Conservation (phyloP, 2,113 vertebrate genomes). For the Osmerus eperlanus region DNA sequence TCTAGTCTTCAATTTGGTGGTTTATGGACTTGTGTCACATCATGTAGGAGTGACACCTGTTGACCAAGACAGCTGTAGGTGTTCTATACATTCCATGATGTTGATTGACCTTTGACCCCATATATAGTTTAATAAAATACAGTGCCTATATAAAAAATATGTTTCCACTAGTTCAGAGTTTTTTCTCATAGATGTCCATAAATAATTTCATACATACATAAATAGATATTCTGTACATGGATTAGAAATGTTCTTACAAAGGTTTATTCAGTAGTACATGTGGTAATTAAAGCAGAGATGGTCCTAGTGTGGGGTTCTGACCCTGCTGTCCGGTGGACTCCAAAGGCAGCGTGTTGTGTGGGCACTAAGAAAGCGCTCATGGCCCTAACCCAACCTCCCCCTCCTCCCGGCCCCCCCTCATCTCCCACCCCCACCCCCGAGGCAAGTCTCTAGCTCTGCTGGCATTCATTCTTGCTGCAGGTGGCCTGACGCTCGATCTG, state of each 20-base stretch:
- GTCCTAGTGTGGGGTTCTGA: constrained; percentile 34
- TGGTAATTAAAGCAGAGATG: constrained; percentile 56
- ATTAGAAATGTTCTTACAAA: constrained; percentile 77
- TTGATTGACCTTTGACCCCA: constrained; percentile 57
- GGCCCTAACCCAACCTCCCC: not conserved
- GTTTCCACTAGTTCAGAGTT: constrained; percentile 62
- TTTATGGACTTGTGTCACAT: constrained; percentile 23
- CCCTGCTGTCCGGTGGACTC: constrained; percentile 53
- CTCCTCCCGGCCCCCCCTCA: constrained; percentile 14
- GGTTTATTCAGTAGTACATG: constrained; percentile 52
- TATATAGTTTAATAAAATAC: constrained; percentile 73
- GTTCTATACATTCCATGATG: constrained; percentile 68
- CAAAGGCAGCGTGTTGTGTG: constrained; percentile 53
- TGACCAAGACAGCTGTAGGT: constrained; percentile 54
- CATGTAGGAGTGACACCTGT: constrained; percentile 24
- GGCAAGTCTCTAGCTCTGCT: constrained; percentile 78
- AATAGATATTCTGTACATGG: constrained; percentile 76
- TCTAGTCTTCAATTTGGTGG: constrained; percentile 55
- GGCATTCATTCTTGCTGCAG: constrained; percentile 95
- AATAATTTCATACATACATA: constrained; percentile 73
- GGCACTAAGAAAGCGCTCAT: constrained; percentile 15
- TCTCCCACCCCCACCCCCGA: constrained; percentile 20
- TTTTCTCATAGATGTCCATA: constrained; percentile 52
- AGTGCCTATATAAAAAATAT: constrained; percentile 78
- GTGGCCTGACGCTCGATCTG: constrained; percentile 93